Evolutionary conservation across 53 echinoderm and acorn worm species (phyloP).

Genomic region (Paracentrotus lividus): DNA sequence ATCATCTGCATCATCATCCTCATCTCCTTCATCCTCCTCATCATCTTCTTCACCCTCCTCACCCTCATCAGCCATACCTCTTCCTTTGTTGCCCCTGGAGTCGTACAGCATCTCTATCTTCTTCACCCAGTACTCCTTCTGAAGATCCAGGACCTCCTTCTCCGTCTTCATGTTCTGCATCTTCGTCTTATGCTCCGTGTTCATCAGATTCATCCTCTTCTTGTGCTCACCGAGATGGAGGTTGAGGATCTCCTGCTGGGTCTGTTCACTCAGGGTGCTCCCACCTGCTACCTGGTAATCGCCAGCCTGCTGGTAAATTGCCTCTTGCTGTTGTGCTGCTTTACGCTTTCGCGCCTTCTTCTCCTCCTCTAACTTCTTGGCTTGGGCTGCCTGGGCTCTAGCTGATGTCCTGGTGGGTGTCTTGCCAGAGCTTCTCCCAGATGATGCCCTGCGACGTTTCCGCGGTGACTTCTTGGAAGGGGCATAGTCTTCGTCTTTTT

Average conservation of each 20-base stretch:
- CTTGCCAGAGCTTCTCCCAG: background rate
- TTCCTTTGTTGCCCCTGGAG: slow-evolving; percentile 23
- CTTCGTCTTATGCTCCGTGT: slow-evolving; percentile 60
- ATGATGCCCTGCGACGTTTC: slow-evolving; percentile 47
- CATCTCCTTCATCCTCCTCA: background rate
- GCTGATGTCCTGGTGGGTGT: slow-evolving; percentile 40
- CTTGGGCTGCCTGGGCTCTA: slow-evolving; percentile 53
- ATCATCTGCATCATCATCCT: background rate
- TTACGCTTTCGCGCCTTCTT: slow-evolving; percentile 5
- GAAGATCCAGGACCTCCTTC: slow-evolving; percentile 47
- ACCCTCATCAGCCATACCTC: slow-evolving; percentile 4
- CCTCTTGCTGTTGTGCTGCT: slow-evolving; percentile 11
- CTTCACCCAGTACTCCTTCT: slow-evolving; percentile 65
- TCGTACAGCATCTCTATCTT: slow-evolving; percentile 42
- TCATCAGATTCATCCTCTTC: slow-evolving; percentile 50
- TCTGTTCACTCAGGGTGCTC: background rate
- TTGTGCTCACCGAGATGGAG: slow-evolving; percentile 51
- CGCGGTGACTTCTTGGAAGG: slow-evolving; percentile 12
- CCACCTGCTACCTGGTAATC: slow-evolving; percentile 10
- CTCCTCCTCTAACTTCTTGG: slow-evolving; percentile 31
- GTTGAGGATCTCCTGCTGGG: slow-evolving; percentile 59
- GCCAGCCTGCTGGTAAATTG: too few relatives aligned
- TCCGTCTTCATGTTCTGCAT: slow-evolving; percentile 55
- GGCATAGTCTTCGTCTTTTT: slow-evolving; percentile 61
- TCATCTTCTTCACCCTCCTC: slow-evolving; percentile 52